Evolutionary conservation across 2,113 vertebrate genomes (phyloP), one percentile per base, ranked within the genome.

Genomic region (Cacatua alba): DNA sequence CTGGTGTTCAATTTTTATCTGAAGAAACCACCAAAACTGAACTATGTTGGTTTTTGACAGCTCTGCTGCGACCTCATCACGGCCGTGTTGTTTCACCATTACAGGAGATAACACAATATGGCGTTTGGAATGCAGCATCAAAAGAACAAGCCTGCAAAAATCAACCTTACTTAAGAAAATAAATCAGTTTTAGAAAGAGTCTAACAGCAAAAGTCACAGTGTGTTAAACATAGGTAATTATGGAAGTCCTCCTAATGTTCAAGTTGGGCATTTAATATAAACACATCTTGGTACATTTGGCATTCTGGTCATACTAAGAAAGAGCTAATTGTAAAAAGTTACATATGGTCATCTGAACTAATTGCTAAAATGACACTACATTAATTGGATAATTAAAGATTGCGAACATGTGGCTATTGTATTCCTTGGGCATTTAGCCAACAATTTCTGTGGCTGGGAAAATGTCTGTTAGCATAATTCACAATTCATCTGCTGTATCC

Each of bases 371-470:
- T 2, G 97, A 97, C 95, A 97, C 96, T 94, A 93, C 94, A 95
- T 98, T 98, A 98, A 98, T 98, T 98, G 97, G 98, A 96, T 98
- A 98, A 98, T 98, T 98, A 98, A 98, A 97, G 98, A 97, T 98
- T 97, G 95, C 0, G 55, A 97, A 95, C 97, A 97, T 97, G 97
- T 97, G 94, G 97, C 96, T 97, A 97, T 98, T 98, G 97, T 98
- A 88, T 97, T 98, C 95, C 91, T 97, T 97, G 98, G 98, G 97
- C 98, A 97, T 91, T 86, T 97, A 98, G 98, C 98, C 97, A 97
- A 7, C 75, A 15, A 74, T 96, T 97, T 96, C 93, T 89, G 59
- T 95, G 94, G 83, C 94, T 94, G 96, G 92, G 79, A 97, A 97
- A 86, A 89, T 96, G 39, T 44, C 94, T 95, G 82, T 97, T 97